Base-by-base conservation (phyloP, 2,888 invertebrate species). In the Ennomos quercinarius region DNA sequence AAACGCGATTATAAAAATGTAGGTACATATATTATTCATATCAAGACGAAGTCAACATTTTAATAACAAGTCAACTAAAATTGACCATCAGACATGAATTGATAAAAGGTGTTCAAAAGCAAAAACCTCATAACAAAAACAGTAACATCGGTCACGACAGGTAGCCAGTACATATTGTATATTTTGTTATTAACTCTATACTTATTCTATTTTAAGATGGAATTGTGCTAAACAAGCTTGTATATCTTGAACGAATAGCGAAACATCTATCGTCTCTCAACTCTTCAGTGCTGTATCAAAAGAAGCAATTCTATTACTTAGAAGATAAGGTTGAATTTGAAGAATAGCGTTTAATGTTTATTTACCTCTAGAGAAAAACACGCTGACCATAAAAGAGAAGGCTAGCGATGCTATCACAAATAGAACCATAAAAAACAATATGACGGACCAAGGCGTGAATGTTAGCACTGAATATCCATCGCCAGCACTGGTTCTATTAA, bases 311-410 rank as follows among this genome's bases (percentile, higher is more conserved):
- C 10, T 45, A 47, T 40, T 10, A 11, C 12, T 46, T 27, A 36
- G 10, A n/a, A n/a, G 8, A 42, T 38, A 42, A 10, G 35, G 46
- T 54, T 47, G 11, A 40, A 34, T 34, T 38, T 45, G 37, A 57
- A 27, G 9, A 37, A 27, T 27, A 5, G 6, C 6, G 27, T 27
- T 17, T 6, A 27, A 27, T 27, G 27, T 27, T 27, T 27, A 27
- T 50, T 89, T 90, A 96, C 96, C 96, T 94, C 95, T 95, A 0
- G 95, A 94, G 82, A 97, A 98, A 76, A 97, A 95, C 0, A 96
- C 95, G 77, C 97, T 96, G 78, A 97, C 88, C 88, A 96, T 94
- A 81, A 97, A 98, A 71, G 95, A 95, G 81, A 97, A 96, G 1
- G 95, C 93, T 51, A 97, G 94, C 6, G 95, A 95, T 0, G 95